Conservation (phyloP, 2,797 vertebrate species). For the Poecilia wingei region DNA sequence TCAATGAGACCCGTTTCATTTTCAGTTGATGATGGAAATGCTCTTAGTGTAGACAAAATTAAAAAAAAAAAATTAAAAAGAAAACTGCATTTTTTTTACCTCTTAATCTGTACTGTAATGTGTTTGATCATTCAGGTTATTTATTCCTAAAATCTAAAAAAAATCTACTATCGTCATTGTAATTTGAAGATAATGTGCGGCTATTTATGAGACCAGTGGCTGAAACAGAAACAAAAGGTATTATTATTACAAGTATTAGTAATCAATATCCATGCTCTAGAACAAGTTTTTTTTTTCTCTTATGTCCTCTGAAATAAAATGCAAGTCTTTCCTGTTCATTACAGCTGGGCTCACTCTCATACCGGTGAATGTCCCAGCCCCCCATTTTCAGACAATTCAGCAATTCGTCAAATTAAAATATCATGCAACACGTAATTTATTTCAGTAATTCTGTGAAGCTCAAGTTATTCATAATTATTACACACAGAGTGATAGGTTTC, state of each 20-base stretch:
- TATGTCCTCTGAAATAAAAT: not conserved
- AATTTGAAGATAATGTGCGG: not conserved
- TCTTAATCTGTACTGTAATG: not conserved
- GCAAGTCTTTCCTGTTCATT: not conserved
- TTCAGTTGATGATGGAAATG: not conserved
- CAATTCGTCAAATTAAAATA: not conserved
- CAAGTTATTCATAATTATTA: not conserved
- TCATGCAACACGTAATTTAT: not conserved
- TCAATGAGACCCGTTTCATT: no score
- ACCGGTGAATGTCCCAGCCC: not conserved
- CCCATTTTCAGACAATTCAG: not conserved
- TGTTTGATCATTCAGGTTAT: not conserved
- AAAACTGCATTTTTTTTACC: not conserved
- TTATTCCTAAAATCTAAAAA: not conserved
- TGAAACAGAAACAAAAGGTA: not conserved
- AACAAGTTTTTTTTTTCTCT: not conserved
- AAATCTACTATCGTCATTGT: not conserved
- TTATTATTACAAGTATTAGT: not conserved
- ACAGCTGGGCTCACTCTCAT: not conserved
- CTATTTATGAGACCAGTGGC: not conserved
- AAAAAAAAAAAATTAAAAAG: not conserved
- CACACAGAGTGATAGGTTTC: not conserved
- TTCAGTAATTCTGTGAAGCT: not conserved
- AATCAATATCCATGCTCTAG: not conserved
- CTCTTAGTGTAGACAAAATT: not conserved